A percentile compares a stretch with the other conserved stretches of the same genome.
Evolutionary conservation across 2,797 vertebrate species (phyloP).

Genomic region (Sebastes melanostomus): DNA sequence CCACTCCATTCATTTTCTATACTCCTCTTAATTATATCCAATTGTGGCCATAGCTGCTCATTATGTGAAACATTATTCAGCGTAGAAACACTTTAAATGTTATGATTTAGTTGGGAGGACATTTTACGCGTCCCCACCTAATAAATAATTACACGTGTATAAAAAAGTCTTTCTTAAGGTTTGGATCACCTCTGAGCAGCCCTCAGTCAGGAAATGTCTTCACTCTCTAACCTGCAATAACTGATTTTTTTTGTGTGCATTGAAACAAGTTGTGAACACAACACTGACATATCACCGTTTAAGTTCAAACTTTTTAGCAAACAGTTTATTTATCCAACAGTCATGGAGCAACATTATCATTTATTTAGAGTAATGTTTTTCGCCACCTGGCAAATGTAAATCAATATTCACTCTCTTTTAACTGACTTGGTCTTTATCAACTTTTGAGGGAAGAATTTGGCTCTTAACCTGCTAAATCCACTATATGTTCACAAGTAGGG

Average conservation of each 20-base stretch:
- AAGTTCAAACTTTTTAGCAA: not conserved
- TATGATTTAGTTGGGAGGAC: conserved; percentile 33
- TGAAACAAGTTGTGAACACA: not conserved
- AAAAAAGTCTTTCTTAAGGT: not conserved
- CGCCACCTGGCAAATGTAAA: not conserved
- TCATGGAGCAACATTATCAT: not conserved
- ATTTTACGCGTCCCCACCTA: not conserved
- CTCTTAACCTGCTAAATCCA: not conserved
- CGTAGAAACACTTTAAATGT: conserved; percentile 41
- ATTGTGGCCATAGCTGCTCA: conserved; percentile 40
- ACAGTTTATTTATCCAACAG: not conserved
- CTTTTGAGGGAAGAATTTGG: not conserved
- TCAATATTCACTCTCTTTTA: not conserved
- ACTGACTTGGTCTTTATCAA: not conserved
- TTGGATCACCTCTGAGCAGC: not conserved
- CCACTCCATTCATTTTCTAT: conserved; percentile 37
- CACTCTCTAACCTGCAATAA: not conserved
- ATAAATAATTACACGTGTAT: conserved; percentile 32
- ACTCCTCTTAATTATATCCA: conserved; percentile 45
- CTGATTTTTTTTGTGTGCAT: not conserved
- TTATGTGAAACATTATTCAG: conserved; percentile 57
- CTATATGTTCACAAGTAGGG: not conserved
- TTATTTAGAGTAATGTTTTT: not conserved
- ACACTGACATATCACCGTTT: not conserved
- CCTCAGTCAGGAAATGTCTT: not conserved